Evolutionary conservation across 1,140 invertebrate genomes (phyloP), one percentile per base, ranked within the genome.

Genomic region (Cephus cinctus): DNA sequence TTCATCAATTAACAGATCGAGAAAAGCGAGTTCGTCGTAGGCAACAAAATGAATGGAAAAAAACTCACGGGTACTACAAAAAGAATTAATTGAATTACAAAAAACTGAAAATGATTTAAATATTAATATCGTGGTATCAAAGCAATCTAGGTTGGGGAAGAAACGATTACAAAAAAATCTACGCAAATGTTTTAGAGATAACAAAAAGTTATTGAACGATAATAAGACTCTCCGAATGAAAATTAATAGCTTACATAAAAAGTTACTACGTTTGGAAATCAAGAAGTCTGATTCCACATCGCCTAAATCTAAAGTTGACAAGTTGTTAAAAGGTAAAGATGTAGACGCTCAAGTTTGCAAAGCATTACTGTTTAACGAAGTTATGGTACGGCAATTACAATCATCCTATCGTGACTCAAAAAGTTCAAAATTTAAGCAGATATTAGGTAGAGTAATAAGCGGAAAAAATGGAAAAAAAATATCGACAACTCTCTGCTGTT

Each of bases 381-480:
- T 48, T 16, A 12, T 52, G 23, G 27, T 38, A 20, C 36, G 35
- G 14, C 35, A 52, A 34, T 11, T 52, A 31, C 42, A 32, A 30
- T 22, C 12, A 11, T 2, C 20, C 3, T 47, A 47, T 35, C 9
- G 43, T 35, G 15, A 47, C 36, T 21, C 15, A 9, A 20, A 21
- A 49, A 42, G 27, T 15, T 16, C 12, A 14, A 52, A 49, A 30
- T 35, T 38, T 2, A 49, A 45, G 27, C 50, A 52, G 25, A 39
- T 35, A 2, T 41, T 48, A 2, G 20, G 31, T 44, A 14, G 18
- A 15, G 44, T 36, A 21, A 38, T 52, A 5, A 35, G 11, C 18
- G 11, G 34, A 39, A 51, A 47, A 23, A 40, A 51, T 47, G 14
- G 51, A 2, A 55, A 51, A 51, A n/a, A 52, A 55, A 51, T 51